Evolutionary conservation across 2,888 invertebrate genomes (phyloP).

Genomic region (Hirtodrosophila cameraria): DNA sequence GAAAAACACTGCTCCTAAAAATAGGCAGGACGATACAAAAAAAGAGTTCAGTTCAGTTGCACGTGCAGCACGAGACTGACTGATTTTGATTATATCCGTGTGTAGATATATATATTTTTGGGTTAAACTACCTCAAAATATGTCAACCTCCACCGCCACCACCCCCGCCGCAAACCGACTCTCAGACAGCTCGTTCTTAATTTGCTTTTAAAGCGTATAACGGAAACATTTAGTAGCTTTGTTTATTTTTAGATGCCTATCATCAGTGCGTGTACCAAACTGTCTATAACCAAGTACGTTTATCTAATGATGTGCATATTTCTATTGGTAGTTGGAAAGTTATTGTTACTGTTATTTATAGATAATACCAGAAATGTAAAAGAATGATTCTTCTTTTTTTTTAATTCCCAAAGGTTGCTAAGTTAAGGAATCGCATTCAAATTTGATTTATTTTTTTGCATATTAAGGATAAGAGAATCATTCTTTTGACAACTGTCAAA

Average conservation of each 20-base stretch:
- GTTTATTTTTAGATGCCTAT: constrained; percentile 20
- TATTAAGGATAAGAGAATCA: too few species aligned
- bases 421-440: too few species aligned
- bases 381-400: too few species aligned
- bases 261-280: constrained; percentile 4
- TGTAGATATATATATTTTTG: constrained; percentile 32
- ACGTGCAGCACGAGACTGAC: constrained; percentile 50
- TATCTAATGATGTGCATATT: too few species aligned
- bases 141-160: constrained; percentile 1
- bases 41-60: constrained; percentile 30
- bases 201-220: constrained; percentile 9
- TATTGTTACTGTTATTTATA: constrained; percentile 2
- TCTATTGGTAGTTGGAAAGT: not conserved
- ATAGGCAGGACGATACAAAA: constrained; percentile 35
- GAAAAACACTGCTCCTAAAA: constrained; percentile 21
- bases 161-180: not conserved
- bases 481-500: too few species aligned
- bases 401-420: too few species aligned
- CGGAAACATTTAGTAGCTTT: not conserved
- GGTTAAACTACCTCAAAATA: constrained; percentile 10
- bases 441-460: too few species aligned
- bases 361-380: too few species aligned
- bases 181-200: constrained; percentile 1
- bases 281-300: not conserved
- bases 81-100: constrained; percentile 13